These are phyloP conservation scores for Macroteleia sp. DNA, from an alignment of 2,888 invertebrate species.

Conservation along the genomic window DNA sequence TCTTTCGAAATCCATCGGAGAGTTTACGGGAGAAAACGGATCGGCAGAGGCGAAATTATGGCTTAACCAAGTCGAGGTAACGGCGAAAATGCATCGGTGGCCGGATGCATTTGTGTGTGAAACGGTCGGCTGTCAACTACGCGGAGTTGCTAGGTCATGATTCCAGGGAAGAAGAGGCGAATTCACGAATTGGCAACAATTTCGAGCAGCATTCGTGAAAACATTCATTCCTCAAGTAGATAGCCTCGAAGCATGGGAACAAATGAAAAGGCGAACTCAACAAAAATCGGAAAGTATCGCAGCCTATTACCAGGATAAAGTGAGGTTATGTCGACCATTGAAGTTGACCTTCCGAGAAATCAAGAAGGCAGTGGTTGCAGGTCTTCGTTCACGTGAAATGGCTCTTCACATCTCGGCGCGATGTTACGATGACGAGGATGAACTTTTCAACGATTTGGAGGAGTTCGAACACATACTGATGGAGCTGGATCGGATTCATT, in stretches of 20 bases:
- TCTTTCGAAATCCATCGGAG: too few species aligned
- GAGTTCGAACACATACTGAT: too few species aligned
- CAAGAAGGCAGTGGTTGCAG: slow-evolving; percentile 35
- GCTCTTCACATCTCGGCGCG: too few species aligned
- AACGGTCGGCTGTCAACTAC: slow-evolving; percentile 39
- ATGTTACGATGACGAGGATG: too few species aligned
- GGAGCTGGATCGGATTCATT: too few species aligned
- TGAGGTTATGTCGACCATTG: slow-evolving; percentile 49
- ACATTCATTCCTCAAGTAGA: slow-evolving; percentile 19
- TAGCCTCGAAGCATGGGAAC: slow-evolving; percentile 32
- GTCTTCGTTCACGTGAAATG: slow-evolving; percentile 30
- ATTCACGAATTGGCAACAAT: slow-evolving; percentile 45
- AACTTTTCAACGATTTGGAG: too few species aligned
- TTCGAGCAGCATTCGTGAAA: slow-evolving; percentile 13
- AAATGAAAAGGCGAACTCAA: slow-evolving; percentile 44
- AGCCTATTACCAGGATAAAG: slow-evolving; percentile 55
- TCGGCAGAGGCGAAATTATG: too few species aligned
- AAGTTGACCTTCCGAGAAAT: slow-evolving; percentile 46
- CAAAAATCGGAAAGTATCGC: slow-evolving; percentile 23
- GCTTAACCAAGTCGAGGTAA: slow-evolving; percentile 31
- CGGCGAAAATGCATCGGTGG: slow-evolving; percentile 51
- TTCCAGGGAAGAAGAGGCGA: slow-evolving; percentile 13
- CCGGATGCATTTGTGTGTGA: slow-evolving; percentile 47
- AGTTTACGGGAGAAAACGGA: too few species aligned
- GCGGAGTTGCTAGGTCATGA: slow-evolving; percentile 21